Base-by-base conservation (phyloP, 2,113 vertebrate species). In the Corythornis cristatus region DNA sequence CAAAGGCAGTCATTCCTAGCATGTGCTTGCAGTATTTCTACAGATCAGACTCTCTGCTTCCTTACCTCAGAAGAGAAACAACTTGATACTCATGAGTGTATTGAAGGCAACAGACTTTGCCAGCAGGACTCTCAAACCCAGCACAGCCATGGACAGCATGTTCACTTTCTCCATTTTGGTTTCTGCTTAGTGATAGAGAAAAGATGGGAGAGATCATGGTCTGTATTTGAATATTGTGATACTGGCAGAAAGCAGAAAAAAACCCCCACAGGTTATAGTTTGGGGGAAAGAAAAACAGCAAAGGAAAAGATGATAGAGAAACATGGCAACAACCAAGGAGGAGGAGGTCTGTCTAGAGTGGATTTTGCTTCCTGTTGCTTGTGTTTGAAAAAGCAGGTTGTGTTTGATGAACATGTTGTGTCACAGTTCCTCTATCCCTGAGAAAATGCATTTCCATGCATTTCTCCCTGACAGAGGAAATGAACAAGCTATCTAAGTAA, bases 91-190 rank as follows among this genome's bases (percentile, higher is more conserved):
- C 95, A 99, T 94, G 90, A 99, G 95, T 14, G 98, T 88, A 33
- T 99, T 99, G 94, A 99, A 95, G 61, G 97, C 97, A 2, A 99
- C 56, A 35, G 97, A 98, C 93, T 99, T 99, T 61, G 98, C 54
- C 82, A 99, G 97, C 81, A 99, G 91, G 28, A 99, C 51, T 45
- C 99, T 97, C 60, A 99, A 96, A 21, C 97, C 98, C 58, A 98
- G 57, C 35, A 99, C 91, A 6, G 96, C 95, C 80, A 98, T 8
- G 9, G 98, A 94, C 79, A 98, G 56, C 70, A 96, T 95, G 88
- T 98, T 99, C 13, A 94, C 86, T 37, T 92, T 98, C 14, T 80
- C 45, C 48, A 89, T 8, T 9, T 77, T 51, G 48, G 26, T 5
- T 51, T 70, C 89, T 86, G 85, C 28, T 86, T 74, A 93, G n/a